Evolutionary conservation across 2,797 vertebrate species (phyloP).

Genomic region (Cryptoprocta ferox): DNA sequence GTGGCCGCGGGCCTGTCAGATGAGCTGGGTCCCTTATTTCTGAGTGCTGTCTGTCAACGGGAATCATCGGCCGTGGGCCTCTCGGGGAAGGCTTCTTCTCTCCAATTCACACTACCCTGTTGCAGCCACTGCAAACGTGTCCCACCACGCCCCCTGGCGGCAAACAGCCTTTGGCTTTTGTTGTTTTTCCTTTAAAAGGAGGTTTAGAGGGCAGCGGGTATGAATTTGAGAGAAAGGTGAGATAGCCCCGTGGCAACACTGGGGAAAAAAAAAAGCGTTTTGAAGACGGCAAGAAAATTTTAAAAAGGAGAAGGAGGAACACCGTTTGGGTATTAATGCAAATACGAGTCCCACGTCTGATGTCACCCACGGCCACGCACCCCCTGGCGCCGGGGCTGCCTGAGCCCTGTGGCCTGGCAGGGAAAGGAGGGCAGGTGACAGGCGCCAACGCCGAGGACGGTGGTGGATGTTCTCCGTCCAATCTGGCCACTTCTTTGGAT

Average conservation of each 20-base stretch:
- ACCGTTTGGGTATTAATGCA: not conserved
- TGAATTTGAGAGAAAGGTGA: not conserved
- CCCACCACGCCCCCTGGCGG: not conserved
- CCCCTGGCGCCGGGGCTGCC: not conserved
- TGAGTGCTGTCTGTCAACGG: not conserved
- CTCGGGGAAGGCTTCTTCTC: not conserved
- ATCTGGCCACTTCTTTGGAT: accelerated
- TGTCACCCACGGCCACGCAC: not conserved
- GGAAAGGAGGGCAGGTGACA: not conserved
- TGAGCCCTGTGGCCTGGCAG: too few relatives aligned
- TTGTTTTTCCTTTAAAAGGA: not conserved
- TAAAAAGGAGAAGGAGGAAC: not conserved
- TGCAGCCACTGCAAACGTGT: accelerated
- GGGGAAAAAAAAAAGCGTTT: not conserved
- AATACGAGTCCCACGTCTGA: too few relatives aligned
- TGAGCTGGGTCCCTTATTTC: not conserved
- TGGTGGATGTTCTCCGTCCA: not conserved
- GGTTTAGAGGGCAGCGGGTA: not conserved
- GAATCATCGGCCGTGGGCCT: not conserved
- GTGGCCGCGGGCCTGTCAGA: not conserved
- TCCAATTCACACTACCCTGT: not conserved
- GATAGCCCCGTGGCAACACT: accelerated
- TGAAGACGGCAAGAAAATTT: not conserved
- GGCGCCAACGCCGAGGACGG: accelerated
- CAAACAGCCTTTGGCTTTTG: not conserved